A percentile compares a stretch with the other conserved stretches of the same genome.
Conservation (phyloP, 2,113 vertebrate genomes). For the Heteronetta atricapilla region DNA sequence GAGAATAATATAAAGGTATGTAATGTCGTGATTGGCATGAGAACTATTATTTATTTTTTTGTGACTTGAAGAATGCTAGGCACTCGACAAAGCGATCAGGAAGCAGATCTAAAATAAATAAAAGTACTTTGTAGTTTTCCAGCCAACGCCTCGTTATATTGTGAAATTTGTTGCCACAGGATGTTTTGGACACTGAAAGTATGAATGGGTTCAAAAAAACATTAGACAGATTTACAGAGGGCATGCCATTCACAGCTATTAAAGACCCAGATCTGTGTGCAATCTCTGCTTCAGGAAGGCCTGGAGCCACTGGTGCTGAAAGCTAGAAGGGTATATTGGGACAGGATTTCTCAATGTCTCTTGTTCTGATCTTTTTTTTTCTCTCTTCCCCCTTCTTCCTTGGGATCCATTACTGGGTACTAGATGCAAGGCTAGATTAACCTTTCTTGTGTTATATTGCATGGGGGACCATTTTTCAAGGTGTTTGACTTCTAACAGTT, state of each 20-base stretch:
- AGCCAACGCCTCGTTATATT: conserved; percentile 60
- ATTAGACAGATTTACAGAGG: conserved; percentile 42
- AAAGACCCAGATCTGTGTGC: conserved; percentile 8
- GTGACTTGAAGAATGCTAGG: conserved; percentile 15
- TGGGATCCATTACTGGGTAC: not conserved
- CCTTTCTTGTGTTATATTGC: not conserved
- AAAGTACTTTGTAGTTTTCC: conserved; percentile 60
- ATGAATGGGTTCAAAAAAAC: conserved; percentile 62
- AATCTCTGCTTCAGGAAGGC: conserved; percentile 3
- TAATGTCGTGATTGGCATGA: not conserved
- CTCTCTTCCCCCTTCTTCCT: not conserved
- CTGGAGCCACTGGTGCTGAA: conserved; percentile 46
- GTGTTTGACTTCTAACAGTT: not conserved
- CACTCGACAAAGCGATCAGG: conserved; percentile 27
- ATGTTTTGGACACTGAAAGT: conserved; percentile 67
- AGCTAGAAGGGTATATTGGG: conserved; percentile 2
- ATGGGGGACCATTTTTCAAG: not conserved
- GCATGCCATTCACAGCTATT: not conserved
- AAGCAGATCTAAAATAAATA: conserved; percentile 72
- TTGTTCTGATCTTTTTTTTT: not conserved
- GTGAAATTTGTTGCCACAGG: conserved; percentile 70
- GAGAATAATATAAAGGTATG: conserved; percentile 40
- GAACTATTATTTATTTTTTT: not conserved
- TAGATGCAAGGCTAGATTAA: not conserved
- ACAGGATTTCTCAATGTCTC: conserved; percentile 32